These are phyloP conservation scores for Propithecus deckenii DNA, from an alignment of 2,797 vertebrate species.

Conservation along the genomic window DNA sequence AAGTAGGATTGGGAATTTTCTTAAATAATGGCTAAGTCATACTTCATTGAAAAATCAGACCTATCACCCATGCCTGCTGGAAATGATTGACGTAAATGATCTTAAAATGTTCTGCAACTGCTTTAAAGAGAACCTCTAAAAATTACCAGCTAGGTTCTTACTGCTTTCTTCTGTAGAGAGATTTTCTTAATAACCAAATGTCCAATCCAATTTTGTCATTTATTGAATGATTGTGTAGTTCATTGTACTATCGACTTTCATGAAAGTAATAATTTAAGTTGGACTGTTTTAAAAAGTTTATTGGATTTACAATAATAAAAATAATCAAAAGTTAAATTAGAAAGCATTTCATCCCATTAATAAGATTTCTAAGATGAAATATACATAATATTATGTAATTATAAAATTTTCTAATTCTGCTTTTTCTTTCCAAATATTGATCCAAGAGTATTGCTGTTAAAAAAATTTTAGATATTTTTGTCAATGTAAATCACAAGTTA, in stretches of 20 bases:
- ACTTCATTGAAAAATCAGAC: not conserved
- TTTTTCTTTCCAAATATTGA: conserved; percentile 29
- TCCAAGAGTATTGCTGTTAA: not conserved
- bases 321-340: not conserved
- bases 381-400: not conserved
- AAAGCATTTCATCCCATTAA: conserved; percentile 3
- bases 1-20: not conserved
- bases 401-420: not conserved
- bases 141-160: not conserved
- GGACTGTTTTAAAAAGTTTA: conserved; percentile 6
- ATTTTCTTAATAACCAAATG: not conserved
- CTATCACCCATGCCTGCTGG: not conserved
- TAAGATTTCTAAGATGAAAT: conserved; percentile 32
- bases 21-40: not conserved
- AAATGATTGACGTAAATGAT: not conserved
- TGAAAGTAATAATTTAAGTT: not conserved
- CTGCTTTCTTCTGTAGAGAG: not conserved
- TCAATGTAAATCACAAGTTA: not conserved
- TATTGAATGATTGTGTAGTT: not conserved
- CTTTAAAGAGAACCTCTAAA: not conserved
- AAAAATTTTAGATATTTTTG: not conserved
- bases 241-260: not conserved
- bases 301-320: conserved; percentile 6
- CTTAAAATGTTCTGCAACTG: not conserved
- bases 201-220: not conserved